Evolutionary conservation across 2,888 invertebrate genomes (phyloP).

Genomic region (Drosophila mettleri): DNA sequence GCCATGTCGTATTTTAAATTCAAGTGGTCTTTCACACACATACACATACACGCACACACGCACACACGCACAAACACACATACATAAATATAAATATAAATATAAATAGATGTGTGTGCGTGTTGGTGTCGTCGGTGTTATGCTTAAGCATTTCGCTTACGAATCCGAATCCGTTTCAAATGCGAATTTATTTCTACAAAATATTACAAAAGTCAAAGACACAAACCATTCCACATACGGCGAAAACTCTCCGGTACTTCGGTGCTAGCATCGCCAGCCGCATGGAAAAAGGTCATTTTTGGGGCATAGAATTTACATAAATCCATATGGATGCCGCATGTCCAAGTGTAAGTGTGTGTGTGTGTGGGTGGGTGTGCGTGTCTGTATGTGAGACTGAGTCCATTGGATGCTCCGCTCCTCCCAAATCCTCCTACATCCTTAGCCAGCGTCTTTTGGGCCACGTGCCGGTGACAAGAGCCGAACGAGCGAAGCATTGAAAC

Average conservation of each 20-base stretch:
- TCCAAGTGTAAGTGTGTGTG: constrained; percentile 36
- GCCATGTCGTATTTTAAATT: constrained; percentile 82
- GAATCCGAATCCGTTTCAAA: constrained; percentile 83
- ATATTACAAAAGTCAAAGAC: constrained; percentile 84
- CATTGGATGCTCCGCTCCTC: constrained; percentile 44
- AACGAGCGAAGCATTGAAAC: constrained; percentile 35
- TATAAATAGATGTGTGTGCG: constrained; percentile 31
- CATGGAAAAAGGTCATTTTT: constrained; percentile 81
- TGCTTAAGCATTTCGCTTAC: constrained; percentile 82
- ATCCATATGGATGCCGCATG: constrained; percentile 82
- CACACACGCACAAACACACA: constrained; percentile 24
- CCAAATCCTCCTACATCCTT: constrained; percentile 29
- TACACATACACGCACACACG: constrained; percentile 53
- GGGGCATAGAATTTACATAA: constrained; percentile 82
- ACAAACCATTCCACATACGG: constrained; percentile 41
- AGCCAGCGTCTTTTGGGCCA: constrained; percentile 60
- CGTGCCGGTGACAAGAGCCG: constrained; percentile 56
- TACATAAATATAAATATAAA: constrained; percentile 10
- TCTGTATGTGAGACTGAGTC: constrained; percentile 48
- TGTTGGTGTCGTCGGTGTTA: constrained; percentile 57
- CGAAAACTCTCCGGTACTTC: constrained; percentile 2
- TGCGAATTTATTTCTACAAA: constrained; percentile 83
- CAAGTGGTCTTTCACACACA: constrained; percentile 75
- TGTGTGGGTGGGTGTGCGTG: constrained; percentile 33
- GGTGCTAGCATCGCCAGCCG: constrained; percentile 47